Base-by-base conservation (phyloP, 2,797 vertebrate species). In the Trachops cirrhosus region DNA sequence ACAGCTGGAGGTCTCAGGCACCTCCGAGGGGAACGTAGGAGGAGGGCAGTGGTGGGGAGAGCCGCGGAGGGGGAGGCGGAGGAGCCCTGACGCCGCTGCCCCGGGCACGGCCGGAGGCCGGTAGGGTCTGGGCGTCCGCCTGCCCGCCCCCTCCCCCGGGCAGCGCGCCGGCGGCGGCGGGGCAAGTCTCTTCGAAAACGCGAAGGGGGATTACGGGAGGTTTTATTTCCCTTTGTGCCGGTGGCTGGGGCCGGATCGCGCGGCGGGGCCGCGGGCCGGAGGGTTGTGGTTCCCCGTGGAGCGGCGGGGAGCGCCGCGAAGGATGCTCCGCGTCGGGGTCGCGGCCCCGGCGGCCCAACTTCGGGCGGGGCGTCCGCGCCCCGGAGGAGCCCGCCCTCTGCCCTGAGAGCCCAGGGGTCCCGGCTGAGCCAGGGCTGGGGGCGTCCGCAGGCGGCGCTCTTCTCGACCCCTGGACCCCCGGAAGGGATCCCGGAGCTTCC, bases 201-300 rank as follows among this genome's bases (percentile, higher is more conserved):
- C 16, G 70, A 44, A 21, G 86, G 82, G 29, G 94, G 54, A 8
- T 59, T 68, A 86, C 64, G 39, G 92, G 91, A 83, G 93, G 67
- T 10, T 86, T 95, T 86, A 94, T 91, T 83, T 97, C 94, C 96
- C 97, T 97, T 97, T 97, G 97, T 97, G 97, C 87, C 3, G 37
- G 93, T 15, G 93, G 71, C 84, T 39, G 74, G 73, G 83, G 79
- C 73, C 18, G 71, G 62, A 70, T 79, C 44, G 44, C 48, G 94
- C 89, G 19, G 95, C 79, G 62, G 37, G 80, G 74, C 83, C 0
- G 50, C 79, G 70, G 74, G 54, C 84, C 19, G 39, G 29, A 34
- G 90, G 82, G 7, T 10, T 21, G 39, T 62, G 90, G 71, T 48
- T 59, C 54, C 91, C 75, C 44, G 22, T 68, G 9, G 48, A 46